Evolutionary conservation across 2,888 invertebrate species (phyloP).

Genomic region (Pyrocoelia pectoralis): DNA sequence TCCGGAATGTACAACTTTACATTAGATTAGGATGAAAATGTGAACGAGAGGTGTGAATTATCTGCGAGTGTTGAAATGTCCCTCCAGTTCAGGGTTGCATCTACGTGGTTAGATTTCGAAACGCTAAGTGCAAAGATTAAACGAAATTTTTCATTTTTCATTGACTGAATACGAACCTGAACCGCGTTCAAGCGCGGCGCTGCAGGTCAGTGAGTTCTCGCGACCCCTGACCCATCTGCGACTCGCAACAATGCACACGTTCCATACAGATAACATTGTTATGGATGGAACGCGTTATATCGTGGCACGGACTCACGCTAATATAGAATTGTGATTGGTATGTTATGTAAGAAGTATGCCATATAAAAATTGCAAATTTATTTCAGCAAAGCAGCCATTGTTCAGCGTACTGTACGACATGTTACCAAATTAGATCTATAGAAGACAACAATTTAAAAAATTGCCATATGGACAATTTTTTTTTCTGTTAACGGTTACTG

Average conservation of each 20-base stretch:
- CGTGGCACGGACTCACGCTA: slow-evolving; percentile 34
- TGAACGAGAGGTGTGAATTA: slow-evolving; percentile 44
- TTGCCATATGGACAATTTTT: no score
- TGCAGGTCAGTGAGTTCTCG: slow-evolving; percentile 59
- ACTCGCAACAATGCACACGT: slow-evolving; percentile 51
- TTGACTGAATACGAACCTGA: slow-evolving; percentile 15
- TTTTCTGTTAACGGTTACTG: no score
- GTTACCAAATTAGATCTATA: background rate
- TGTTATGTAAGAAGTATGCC: slow-evolving; percentile 21
- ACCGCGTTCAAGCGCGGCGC: slow-evolving; percentile 47
- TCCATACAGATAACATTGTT: slow-evolving; percentile 46
- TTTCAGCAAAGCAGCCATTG: background rate
- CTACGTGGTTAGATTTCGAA: no score
- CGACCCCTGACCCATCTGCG: slow-evolving; percentile 54
- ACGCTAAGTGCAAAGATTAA: background rate
- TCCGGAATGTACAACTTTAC: slow-evolving; percentile 37
- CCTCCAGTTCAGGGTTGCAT: slow-evolving; percentile 27
- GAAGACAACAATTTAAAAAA: no score
- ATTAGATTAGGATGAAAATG: slow-evolving; percentile 36
- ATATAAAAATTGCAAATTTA: slow-evolving; percentile 9
- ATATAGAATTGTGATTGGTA: slow-evolving; percentile 30
- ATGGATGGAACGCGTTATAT: slow-evolving; percentile 40
- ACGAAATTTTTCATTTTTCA: background rate
- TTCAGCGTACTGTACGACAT: background rate
- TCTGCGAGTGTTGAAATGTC: slow-evolving; percentile 41